Percentiles rank a stretch among this genome's conserved stretches.
Conservation (phyloP, 2,888 invertebrate species). For the Bombyx huttoni region DNA sequence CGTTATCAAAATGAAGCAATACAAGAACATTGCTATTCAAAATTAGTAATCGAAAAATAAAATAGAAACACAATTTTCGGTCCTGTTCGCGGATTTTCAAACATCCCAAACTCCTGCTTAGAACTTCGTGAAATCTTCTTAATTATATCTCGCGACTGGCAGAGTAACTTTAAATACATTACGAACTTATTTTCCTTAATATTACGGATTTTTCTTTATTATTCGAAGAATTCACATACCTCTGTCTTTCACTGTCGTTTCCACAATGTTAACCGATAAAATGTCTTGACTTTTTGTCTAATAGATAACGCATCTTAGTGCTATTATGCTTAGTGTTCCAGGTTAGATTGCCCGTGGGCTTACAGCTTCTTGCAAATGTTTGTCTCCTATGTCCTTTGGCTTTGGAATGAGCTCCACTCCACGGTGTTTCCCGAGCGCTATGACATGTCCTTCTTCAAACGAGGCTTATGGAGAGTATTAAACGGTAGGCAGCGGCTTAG, state of each 20-base stretch:
- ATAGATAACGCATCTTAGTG: too few relatives aligned
- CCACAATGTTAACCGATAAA: too few relatives aligned
- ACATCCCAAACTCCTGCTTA: constrained; percentile 6
- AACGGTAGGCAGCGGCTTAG: too few relatives aligned
- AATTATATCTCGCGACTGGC: constrained; percentile 22
- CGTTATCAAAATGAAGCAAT: neutral
- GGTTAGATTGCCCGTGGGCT: too few relatives aligned
- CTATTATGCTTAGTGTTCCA: too few relatives aligned
- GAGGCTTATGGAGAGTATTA: too few relatives aligned
- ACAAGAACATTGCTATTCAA: neutral
- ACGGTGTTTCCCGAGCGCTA: too few relatives aligned
- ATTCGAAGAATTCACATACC: constrained; percentile 2
- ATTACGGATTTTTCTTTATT: neutral
- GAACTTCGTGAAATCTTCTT: constrained; percentile 21
- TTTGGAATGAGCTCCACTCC: too few relatives aligned
- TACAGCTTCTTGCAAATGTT: too few relatives aligned
- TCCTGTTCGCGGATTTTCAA: neutral
- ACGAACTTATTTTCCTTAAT: constrained; percentile 9
- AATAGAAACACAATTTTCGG: neutral
- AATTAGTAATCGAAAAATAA: neutral
- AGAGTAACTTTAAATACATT: constrained; percentile 15
- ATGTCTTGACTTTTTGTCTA: too few relatives aligned
- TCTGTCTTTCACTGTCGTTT: neutral
- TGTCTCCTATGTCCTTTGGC: too few relatives aligned
- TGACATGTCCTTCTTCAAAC: too few relatives aligned